A percentile compares a stretch with the other conserved stretches of the same genome.
Conservation (phyloP, 2,113 vertebrate genomes). For the Microtus pennsylvanicus region DNA sequence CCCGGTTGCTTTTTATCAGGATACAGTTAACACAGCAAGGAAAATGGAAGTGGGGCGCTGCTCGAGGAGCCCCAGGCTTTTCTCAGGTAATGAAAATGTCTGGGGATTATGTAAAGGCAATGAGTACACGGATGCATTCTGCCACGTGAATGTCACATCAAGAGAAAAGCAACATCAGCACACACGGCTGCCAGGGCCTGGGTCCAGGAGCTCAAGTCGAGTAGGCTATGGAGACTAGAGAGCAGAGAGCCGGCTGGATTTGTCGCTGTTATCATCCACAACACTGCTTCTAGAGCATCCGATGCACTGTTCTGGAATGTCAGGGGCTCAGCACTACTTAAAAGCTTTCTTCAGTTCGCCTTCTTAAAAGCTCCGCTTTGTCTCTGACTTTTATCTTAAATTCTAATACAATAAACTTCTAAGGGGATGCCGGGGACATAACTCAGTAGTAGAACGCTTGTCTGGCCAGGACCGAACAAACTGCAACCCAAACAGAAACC, state of each 20-base stretch:
- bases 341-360: neutral
- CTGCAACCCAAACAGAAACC: neutral
- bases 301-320: neutral
- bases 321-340: neutral
- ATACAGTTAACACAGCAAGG: neutral
- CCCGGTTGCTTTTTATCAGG: neutral
- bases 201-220: neutral
- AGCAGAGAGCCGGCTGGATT: neutral
- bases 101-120: neutral
- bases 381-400: slow-evolving; percentile 20
- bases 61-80: neutral
- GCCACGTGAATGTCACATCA: neutral
- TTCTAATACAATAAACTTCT: slow-evolving; percentile 26
- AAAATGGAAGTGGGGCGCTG: too few relatives aligned
- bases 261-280: neutral
- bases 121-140: neutral
- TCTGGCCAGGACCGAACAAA: neutral
- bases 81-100: neutral
- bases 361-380: neutral
- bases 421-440: neutral
- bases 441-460: neutral
- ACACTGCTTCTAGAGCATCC: neutral
- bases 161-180: neutral
- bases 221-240: rapidly evolving
- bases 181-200: neutral